Evolutionary conservation across 2,113 vertebrate species (phyloP), one percentile per base, ranked within the genome.

Genomic region (Noturus placidus): DNA sequence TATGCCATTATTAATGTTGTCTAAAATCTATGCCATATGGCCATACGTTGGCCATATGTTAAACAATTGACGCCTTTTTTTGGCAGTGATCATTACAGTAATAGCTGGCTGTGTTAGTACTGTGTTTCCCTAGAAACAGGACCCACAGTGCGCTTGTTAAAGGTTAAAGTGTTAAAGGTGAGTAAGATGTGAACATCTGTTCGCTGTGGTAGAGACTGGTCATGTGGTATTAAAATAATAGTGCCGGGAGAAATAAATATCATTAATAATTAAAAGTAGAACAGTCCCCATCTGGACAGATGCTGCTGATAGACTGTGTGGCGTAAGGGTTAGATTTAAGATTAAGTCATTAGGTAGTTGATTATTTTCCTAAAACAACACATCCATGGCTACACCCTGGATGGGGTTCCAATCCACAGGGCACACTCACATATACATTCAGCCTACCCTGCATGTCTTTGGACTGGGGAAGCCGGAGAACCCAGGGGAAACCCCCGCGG

Each of bases 101-200:
- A 78, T 79, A 65, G 61, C 61, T n/a, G 46, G 57, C 8, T 27
- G 54, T 59, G 70, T 50, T 86, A 67, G 38, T 33, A 30, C 54
- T 81, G 65, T 35, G 76, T 85, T 90, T 88, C 86, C 77, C 87
- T 81, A 81, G 84, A 90, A 88, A 88, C 87, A 65, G 27, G 52
- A 76, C 63, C 59, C 65, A 57, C 63, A 63, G 33, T 57, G 57
- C 1, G 7, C 8, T 13, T 57, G 52, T 80, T 56, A 57, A 65
- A 61, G 80, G 56, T 38, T 35, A 56, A 35, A 46, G 80, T 84
- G 89, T 86, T 77, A 74, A 83, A 70, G 33, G 81, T 74, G 63
- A 76, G 20, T 86, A 76, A 87, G 76, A 78, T 27, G 27, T 52
- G 46, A 67, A 70, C 83, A 17, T 72, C 6, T 84, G 27, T 54